These are phyloP conservation scores for Holothuria leucospilota DNA, from an alignment of 53 echinoderm and acorn worm species.

Conservation along the genomic window DNA sequence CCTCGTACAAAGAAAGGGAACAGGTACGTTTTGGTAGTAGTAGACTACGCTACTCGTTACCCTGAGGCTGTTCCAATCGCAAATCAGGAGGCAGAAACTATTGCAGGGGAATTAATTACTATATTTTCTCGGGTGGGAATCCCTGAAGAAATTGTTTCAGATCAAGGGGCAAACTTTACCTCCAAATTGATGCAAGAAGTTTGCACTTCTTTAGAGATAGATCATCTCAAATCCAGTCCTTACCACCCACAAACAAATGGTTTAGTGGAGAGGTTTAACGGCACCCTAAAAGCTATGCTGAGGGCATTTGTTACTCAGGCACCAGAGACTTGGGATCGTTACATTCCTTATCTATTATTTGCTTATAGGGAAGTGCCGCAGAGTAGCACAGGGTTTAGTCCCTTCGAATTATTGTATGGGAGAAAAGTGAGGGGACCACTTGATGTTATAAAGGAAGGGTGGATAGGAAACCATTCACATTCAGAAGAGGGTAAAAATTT, in stretches of 20 bases:
- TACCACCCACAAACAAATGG: conserved; percentile 4
- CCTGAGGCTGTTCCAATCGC: conserved; percentile 63
- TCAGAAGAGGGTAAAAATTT: conserved; percentile 12
- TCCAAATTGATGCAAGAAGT: conserved; percentile 48
- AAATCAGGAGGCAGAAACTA: conserved; percentile 36
- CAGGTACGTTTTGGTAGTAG: conserved; percentile 48
- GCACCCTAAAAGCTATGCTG: conserved; percentile 50
- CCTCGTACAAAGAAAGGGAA: conserved; percentile 35
- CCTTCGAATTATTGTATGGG: conserved; percentile 60
- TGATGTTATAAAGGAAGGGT: conserved; percentile 38
- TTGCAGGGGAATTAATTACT: conserved; percentile 32
- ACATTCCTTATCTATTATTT: conserved; percentile 54
- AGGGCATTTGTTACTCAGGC: conserved; percentile 21
- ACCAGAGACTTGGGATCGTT: conserved; percentile 39
- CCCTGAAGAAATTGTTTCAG: conserved; percentile 58
- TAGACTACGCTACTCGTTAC: conserved; percentile 57
- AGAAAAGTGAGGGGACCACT: conserved; percentile 54
- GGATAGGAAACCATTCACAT: background rate
- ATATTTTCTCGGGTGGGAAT: conserved; percentile 54
- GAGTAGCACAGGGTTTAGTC: conserved; percentile 54
- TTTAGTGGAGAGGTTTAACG: conserved; percentile 56
- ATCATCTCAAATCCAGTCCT: background rate
- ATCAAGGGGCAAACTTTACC: conserved; percentile 62
- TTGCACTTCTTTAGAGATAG: conserved; percentile 14
- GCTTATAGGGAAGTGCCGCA: conserved; percentile 57